Evolutionary conservation across 2,888 invertebrate species (phyloP).

Genomic region (Villa cingulata): DNA sequence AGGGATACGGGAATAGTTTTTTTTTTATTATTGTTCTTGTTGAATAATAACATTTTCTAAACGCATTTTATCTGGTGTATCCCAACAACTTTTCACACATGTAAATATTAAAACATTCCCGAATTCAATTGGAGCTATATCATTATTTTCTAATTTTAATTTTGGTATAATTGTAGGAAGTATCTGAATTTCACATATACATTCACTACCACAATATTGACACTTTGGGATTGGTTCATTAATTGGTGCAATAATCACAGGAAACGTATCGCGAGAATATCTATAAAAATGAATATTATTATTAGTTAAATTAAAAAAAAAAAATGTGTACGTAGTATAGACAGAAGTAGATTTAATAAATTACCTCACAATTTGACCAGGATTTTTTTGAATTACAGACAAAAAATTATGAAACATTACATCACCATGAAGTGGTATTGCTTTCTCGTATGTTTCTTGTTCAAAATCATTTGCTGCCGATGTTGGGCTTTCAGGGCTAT

Average conservation of each 20-base stretch:
- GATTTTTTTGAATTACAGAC: constrained; percentile 56
- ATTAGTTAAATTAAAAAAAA: no score
- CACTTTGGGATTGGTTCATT: constrained; percentile 43
- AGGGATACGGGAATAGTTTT: no score
- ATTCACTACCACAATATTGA: constrained; percentile 53
- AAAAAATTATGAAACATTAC: constrained; percentile 67
- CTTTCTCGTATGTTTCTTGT: constrained; percentile 66
- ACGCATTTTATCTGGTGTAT: constrained; percentile 48
- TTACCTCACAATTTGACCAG: constrained; percentile 71
- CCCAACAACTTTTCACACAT: constrained; percentile 77
- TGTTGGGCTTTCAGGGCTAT: constrained; percentile 20
- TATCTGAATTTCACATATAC: constrained; percentile 71
- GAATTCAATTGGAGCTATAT: constrained; percentile 54
- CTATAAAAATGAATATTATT: constrained; percentile 41
- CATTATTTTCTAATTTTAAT: constrained; percentile 45
- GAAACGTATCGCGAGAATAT: constrained; percentile 58
- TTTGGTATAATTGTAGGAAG: constrained; percentile 66
- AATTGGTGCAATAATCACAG: constrained; percentile 55
- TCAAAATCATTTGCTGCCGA: constrained; percentile 26
- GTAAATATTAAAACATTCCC: constrained; percentile 77
- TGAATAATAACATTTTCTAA: constrained; percentile 64
- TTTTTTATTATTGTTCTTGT: constrained; percentile 41
- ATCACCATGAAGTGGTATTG: constrained; percentile 68
- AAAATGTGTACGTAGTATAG: no score
- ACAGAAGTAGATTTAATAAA: no score